Percentiles rank a stretch among this genome's conserved stretches.
Evolutionary conservation across 2,113 vertebrate genomes (phyloP).

Genomic region (Prunella fulvescens): DNA sequence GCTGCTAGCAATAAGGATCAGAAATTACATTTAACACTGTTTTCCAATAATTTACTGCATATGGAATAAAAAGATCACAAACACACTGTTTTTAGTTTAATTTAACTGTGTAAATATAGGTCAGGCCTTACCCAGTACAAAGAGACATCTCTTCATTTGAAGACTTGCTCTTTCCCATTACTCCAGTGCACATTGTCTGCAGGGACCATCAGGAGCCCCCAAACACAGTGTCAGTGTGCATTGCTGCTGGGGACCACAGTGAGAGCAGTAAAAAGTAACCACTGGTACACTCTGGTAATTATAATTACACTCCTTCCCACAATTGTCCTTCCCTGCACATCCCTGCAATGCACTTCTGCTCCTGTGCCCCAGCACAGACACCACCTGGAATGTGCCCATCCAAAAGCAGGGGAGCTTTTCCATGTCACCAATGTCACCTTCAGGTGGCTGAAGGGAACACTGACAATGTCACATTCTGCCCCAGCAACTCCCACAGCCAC

Average conservation of each 20-base stretch:
- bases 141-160: not conserved
- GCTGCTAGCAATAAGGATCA: not conserved
- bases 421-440: constrained; percentile 70
- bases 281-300: not conserved
- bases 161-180: not conserved
- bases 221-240: not conserved
- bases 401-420: constrained; percentile 76
- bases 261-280: not conserved
- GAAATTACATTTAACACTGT: not conserved
- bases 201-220: not conserved
- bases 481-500: not conserved
- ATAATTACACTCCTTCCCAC: not conserved
- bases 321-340: constrained; percentile 76
- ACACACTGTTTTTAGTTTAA: not conserved
- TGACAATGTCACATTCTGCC: not conserved
- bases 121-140: not conserved
- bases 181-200: not conserved
- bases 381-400: constrained; percentile 78
- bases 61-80: not conserved
- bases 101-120: not conserved
- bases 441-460: not conserved
- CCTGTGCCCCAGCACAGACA: constrained; percentile 83
- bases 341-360: constrained; percentile 80
- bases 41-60: not conserved
- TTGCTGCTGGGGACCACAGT: not conserved